phyloP scores from a whole-genome alignment of 2,113 vertebrate species.

The Neolamprologus hecqui region DNA sequence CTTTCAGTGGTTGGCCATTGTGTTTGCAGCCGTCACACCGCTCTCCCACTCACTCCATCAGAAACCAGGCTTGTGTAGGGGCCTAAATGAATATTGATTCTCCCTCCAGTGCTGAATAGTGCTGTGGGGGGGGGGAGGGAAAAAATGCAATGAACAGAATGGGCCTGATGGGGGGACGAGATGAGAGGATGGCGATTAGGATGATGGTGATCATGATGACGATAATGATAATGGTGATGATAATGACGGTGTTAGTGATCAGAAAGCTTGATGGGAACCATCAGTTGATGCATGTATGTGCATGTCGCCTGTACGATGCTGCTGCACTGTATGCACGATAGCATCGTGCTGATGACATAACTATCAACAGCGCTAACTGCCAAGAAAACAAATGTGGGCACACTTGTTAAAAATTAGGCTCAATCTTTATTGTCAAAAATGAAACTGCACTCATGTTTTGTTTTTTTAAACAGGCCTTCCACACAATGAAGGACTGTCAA shows the following conservation, averaged over 20 bases:
- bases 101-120: slow-evolving; percentile 62
- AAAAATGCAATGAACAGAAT: slow-evolving; percentile 43
- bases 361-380: not conserved
- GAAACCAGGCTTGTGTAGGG: slow-evolving; percentile 53
- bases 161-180: slow-evolving; percentile 43
- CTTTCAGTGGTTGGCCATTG: slow-evolving; percentile 47
- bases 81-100: slow-evolving; percentile 72
- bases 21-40: slow-evolving; percentile 54
- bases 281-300: slow-evolving; percentile 36
- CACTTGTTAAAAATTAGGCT: slow-evolving; percentile 13
- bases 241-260: slow-evolving; percentile 61
- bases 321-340: not conserved
- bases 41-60: slow-evolving; percentile 68
- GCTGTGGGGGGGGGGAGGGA: not conserved
- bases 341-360: not conserved
- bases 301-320: not conserved
- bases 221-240: slow-evolving; percentile 65
- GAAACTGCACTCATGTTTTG: not conserved
- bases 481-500: not conserved
- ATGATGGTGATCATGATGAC: slow-evolving; percentile 56
- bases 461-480: not conserved
- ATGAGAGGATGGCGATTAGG: slow-evolving; percentile 50
- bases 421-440: slow-evolving; percentile 50
- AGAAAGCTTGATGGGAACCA: slow-evolving; percentile 51
- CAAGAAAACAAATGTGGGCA: not conserved